Base-by-base conservation (phyloP, 1,140 invertebrate species). In the Sarcophaga bullata region DNA sequence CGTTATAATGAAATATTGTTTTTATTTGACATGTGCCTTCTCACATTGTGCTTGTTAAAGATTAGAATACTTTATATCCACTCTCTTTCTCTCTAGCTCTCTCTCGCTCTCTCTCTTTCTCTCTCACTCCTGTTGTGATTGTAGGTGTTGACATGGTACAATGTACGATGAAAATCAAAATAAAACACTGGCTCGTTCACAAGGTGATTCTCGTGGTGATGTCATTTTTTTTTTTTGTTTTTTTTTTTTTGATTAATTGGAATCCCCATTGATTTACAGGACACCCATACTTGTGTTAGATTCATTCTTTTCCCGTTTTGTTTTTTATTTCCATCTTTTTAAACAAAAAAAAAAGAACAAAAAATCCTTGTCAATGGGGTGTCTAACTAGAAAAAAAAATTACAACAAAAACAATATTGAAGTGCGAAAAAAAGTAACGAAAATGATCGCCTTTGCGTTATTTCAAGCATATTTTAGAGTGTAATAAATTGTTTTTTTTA, bases 261-360 rank as follows among this genome's bases (percentile, higher is more conserved):
- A 68, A 68, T 0, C 62, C 62, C 62, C 62, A 68, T 68, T 68
- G 62, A 68, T 68, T 68, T 68, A 68, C 62, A 68, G 62, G 62
- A 68, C 62, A 68, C 17, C 19, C 17, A 25, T 68, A 68, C 17
- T 68, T 68, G 62, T 68, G 8, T 52, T 1, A 10, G 9, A 52
- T 52, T 52, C 6, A 13, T 52, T 52, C 1, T 52, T 9, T 52
- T 37, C 4, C 25, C 25, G 4, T 37, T 37, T 37, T 37, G 25
- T 37, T 37, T 37, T 1, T 37, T 37, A 37, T 37, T 37, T 37
- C 25, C 25, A 37, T 1, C 25, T 37, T 37, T 37, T 37, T 37
- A 37, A 37, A 37, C 25, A 37, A 37, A 37, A 4, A 1, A 1
- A 37, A 37, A 37, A 4, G 1, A 1, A n/a, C 7, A 58, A n/a